Base-by-base conservation (phyloP, 2,888 invertebrate species). In the Molorchus minor region DNA sequence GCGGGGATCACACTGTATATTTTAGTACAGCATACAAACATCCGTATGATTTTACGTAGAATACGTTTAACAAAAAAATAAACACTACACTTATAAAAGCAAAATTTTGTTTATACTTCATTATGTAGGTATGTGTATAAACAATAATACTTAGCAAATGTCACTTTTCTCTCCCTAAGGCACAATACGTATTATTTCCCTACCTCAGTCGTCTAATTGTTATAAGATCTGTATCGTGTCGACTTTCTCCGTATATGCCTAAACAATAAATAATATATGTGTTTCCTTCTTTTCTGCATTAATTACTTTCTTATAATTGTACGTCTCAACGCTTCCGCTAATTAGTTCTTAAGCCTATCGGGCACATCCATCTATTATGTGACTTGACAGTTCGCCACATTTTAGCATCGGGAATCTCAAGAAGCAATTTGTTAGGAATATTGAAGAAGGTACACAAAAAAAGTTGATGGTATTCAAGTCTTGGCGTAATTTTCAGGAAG, bases 371-470 rank as follows among this genome's bases (percentile, higher is more conserved):
- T 71, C 71, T 64, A 71, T 71, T 71, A 71, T 70, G 60, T 62
- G 20, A 40, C 53, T 56, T 68, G 71, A 69, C 69, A 71, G 69
- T 63, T 62, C 52, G 58, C 60, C 64, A 62, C 63, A 55, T 62
- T 66, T 58, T 63, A 62, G 63, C 51, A 45, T 49, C 38, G 54
- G 54, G 36, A 43, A 63, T 59, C 67, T 62, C 68, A 64, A 70
- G 64, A 69, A 72, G 71, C 66, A 74, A 74, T 74, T 74, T 73
- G 73, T 73, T 71, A 64, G 63, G 56, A 62, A 68, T 71, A 68
- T 69, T 63, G 60, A 70, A 68, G 71, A 72, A 71, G 67, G 67
- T 61, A 67, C 65, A 72, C 69, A 73, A 73, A 72, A n/a, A 67
- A 70, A 51, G 61, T 61, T 64, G 62, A 62, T 65, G 65, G 56